Evolutionary conservation across 2,888 invertebrate species (phyloP), one percentile per base, ranked within the genome.

Genomic region (Caenorhabditis sp.): DNA sequence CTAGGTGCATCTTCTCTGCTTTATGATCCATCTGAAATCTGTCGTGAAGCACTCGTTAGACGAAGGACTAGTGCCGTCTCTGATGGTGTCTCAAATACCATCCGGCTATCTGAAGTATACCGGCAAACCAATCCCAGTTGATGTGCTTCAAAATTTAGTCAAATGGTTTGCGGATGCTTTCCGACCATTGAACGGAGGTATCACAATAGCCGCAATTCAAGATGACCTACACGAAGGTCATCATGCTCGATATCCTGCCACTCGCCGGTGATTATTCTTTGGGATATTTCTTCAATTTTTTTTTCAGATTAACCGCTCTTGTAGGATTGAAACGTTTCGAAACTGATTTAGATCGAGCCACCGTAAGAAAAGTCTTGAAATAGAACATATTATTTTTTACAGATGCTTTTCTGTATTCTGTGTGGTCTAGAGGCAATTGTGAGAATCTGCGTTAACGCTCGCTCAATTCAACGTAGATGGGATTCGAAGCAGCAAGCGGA

Each of bases 91-190:
- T 15, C 80, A 75, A 24, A 30, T 71, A 5, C 59, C 63, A 45
- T 24, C 13, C 7, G 71, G 62, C 4, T 75, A 81, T 26, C 39
- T 59, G 26, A 53, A 63, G 11, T 66, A 58, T 8, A 41, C 56
- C 4, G 80, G 80, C 11, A 61, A 77, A 9, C 24, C 43, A 3
- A 41, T 78, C 8, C 48, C 78, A 15, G 32, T 71, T 32, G 61
- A 68, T n/a, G 56, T 74, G 8, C 52, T 77, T 17, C 58, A 37
- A 9, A 78, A 80, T 37, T 15, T 82, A 2, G 61, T 74, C 5
- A 71, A 70, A 46, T 83, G 83, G 83, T 82, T 59, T 56, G 5
- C 55, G 5, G 50, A 59, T 22, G 65, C 76, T 17, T 83, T 80
- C 63, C 76, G 62, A 3, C 76, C 76, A n/a, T 9, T 70, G 2